phyloP scores from a whole-genome alignment of 2,797 vertebrate species.

The Spinibarbus caldwelli region DNA sequence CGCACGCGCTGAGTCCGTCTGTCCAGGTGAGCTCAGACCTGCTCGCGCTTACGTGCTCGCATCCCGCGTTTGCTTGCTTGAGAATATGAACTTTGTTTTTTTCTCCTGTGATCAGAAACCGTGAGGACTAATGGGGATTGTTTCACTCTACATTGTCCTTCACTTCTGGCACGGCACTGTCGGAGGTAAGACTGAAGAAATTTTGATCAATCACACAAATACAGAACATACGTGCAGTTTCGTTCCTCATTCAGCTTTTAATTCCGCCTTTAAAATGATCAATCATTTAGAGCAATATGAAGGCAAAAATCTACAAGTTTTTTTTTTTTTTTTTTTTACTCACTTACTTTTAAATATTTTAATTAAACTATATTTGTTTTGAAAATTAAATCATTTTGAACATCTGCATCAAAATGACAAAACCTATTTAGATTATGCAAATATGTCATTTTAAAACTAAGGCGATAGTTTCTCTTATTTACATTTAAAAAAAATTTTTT shows the following conservation, averaged over 20 bases:
- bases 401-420: neutral
- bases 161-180: constrained; percentile 85
- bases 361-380: neutral
- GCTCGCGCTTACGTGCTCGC: constrained; percentile 16
- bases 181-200: constrained; percentile 83
- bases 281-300: neutral
- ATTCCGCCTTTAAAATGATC: neutral
- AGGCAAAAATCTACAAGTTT: neutral
- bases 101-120: constrained; percentile 79
- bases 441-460: neutral
- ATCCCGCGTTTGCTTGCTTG: constrained; percentile 8
- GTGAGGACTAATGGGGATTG: constrained; percentile 95
- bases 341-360: neutral
- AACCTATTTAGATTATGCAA: neutral
- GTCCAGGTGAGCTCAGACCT: constrained; percentile 68
- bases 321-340: neutral
- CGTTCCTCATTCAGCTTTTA: neutral
- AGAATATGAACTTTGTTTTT: constrained; percentile 72
- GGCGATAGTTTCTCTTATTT: neutral
- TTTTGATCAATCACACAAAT: neutral
- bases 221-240: neutral
- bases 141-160: constrained; percentile 90
- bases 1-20: constrained; percentile 57
- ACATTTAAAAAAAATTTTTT: neutral
- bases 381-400: neutral